Evolutionary conservation across 1,140 invertebrate species (phyloP).

Genomic region (Microplitis mediator): DNA sequence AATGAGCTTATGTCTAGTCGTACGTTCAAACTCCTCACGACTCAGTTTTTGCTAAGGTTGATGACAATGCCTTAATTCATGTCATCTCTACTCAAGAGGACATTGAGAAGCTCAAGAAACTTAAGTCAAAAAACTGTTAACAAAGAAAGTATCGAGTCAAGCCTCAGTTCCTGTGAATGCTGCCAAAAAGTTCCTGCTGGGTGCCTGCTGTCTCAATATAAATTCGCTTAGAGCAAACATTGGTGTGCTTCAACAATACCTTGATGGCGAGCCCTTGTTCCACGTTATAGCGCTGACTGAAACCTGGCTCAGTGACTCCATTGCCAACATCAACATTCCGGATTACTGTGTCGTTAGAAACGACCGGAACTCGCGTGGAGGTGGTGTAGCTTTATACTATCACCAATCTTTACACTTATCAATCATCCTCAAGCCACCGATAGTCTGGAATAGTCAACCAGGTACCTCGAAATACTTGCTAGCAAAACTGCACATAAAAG

Average conservation of each 20-base stretch:
- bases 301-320: conserved; percentile 1
- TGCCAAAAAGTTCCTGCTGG: neutral
- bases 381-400: conserved; percentile 19
- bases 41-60: too few species aligned
- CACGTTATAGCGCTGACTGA: conserved; percentile 4
- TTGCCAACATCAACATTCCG: neutral
- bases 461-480: neutral
- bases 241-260: neutral
- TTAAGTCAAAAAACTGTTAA: too few species aligned
- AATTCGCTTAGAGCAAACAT: neutral
- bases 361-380: conserved; percentile 1
- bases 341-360: conserved; percentile 6
- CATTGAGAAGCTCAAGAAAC: too few species aligned
- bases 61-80: too few species aligned
- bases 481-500: neutral
- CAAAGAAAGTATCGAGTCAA: too few species aligned
- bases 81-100: too few species aligned
- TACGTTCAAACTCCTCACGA: too few species aligned
- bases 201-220: neutral
- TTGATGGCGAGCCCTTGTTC: neutral
- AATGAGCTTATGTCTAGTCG: too few species aligned
- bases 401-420: neutral
- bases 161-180: too few species aligned
- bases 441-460: neutral
- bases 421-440: neutral